Percentiles rank a stretch among this genome's conserved stretches.
These are phyloP conservation scores for Sinocyclocheilus anshuiensis DNA, from an alignment of 2,113 vertebrate species.

Conservation along the genomic window DNA sequence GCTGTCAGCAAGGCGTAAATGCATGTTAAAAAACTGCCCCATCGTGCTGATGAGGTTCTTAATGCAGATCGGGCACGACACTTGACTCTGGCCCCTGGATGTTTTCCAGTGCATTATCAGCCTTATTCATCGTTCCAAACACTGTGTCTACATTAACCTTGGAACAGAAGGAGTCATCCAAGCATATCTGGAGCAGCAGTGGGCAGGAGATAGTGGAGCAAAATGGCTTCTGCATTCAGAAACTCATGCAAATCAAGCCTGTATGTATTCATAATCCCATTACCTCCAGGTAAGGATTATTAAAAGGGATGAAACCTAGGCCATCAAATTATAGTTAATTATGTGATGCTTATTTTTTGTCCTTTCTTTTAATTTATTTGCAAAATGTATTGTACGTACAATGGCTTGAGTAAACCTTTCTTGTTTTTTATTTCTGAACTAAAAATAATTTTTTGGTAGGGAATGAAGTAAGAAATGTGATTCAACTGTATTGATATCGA, in stretches of 20 bases:
- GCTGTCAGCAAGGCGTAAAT: conserved; percentile 55
- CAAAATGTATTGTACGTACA: background rate
- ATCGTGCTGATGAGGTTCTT: conserved; percentile 69
- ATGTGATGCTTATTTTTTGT: background rate
- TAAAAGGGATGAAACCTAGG: background rate
- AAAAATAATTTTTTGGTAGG: no score
- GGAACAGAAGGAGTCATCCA: conserved; percentile 51
- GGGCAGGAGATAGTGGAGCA: conserved; percentile 10
- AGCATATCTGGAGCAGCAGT: conserved; percentile 27
- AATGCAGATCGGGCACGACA: conserved; percentile 67
- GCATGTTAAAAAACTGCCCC: conserved; percentile 68
- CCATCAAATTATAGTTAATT: background rate
- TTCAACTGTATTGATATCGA: background rate
- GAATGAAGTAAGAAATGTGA: no score
- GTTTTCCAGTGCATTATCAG: conserved; percentile 67
- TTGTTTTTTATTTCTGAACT: background rate
- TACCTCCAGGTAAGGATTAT: conserved; percentile 8
- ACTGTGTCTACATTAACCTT: conserved; percentile 73
- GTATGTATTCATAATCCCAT: conserved; percentile 29
- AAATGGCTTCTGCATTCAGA: conserved; percentile 32
- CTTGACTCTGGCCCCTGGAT: conserved; percentile 54
- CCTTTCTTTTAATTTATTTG: background rate
- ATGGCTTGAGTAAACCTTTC: background rate
- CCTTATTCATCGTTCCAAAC: conserved; percentile 61
- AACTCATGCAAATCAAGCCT: conserved; percentile 27